Percentiles rank a stretch among this genome's conserved stretches.
Conservation (phyloP, 2,888 invertebrate species). For the Apamea sordens region DNA sequence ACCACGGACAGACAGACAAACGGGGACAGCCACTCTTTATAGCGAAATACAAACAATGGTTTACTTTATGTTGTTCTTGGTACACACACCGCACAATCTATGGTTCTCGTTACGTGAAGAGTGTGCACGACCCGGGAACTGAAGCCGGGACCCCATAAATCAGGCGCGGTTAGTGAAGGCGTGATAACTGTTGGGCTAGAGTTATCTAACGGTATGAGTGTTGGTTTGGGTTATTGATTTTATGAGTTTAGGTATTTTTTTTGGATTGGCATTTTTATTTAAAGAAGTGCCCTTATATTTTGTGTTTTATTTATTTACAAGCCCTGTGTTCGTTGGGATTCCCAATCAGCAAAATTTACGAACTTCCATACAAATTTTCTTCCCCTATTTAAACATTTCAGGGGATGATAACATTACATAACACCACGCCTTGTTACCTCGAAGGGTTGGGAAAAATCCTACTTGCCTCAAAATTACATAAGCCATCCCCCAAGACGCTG, state of each 20-base stretch:
- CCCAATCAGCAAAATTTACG: neutral
- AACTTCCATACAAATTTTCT: neutral
- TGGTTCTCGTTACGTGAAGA: constrained; percentile 63
- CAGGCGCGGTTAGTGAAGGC: constrained; percentile 56
- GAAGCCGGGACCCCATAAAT: constrained; percentile 64
- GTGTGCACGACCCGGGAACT: constrained; percentile 69
- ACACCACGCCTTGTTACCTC: neutral
- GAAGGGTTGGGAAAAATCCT: neutral
- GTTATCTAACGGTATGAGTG: constrained; percentile 44
- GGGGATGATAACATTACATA: neutral
- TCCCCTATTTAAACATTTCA: neutral
- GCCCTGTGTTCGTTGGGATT: neutral
- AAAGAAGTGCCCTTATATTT: neutral
- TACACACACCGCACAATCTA: constrained; percentile 62
- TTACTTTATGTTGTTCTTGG: constrained; percentile 55
- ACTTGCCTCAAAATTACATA: neutral
- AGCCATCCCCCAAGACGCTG: neutral
- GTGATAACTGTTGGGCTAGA: constrained; percentile 55
- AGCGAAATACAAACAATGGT: constrained; percentile 62
- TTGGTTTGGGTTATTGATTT: neutral
- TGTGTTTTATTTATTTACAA: neutral
- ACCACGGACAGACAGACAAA: constrained; percentile 53
- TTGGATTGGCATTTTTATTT: neutral
- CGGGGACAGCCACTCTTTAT: constrained; percentile 65
- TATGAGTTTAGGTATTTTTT: neutral